Conservation (phyloP, 2,888 invertebrate species). For the Deladenus siricidicola region DNA sequence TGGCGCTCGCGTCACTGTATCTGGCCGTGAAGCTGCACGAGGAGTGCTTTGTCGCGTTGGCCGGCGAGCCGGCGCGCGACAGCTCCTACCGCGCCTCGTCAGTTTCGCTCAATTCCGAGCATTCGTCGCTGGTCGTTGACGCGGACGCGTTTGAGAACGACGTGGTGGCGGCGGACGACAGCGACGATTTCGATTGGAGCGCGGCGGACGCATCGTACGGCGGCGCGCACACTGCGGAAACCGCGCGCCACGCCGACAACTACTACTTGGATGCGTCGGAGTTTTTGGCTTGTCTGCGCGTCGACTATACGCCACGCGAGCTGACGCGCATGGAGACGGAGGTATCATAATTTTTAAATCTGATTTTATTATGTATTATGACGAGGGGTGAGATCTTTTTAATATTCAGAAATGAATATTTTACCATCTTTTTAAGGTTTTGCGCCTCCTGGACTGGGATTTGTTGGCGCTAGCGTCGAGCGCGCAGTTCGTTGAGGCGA, state of each 20-base stretch:
- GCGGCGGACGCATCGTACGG: not conserved
- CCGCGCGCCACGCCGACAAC: not conserved
- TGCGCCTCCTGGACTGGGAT: constrained; percentile 27
- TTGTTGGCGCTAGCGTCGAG: constrained; percentile 20
- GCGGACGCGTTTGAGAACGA: not conserved
- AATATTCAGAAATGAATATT: not conserved
- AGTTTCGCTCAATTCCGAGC: not conserved
- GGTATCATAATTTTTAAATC: not conserved
- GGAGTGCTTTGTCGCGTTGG: constrained; percentile 10
- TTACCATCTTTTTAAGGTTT: constrained; percentile 22
- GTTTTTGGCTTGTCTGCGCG: not conserved
- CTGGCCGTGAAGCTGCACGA: constrained; percentile 28
- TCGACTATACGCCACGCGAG: constrained; percentile 4
- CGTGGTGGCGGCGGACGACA: not conserved
- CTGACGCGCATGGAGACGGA: constrained; percentile 13
- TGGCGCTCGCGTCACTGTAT: constrained; percentile 26
- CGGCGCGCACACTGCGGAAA: not conserved
- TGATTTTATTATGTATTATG: not conserved
- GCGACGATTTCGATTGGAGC: not conserved
- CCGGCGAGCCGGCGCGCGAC: not conserved
- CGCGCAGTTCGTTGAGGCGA: constrained; percentile 27
- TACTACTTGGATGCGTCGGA: not conserved
- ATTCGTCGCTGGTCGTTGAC: not conserved
- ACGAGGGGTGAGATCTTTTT: too few species aligned
- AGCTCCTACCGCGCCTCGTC: not conserved